These are phyloP conservation scores for Strongylocentrotus purpuratus DNA, from an alignment of 35 echinoderm and acorn worm species.

Conservation along the genomic window DNA sequence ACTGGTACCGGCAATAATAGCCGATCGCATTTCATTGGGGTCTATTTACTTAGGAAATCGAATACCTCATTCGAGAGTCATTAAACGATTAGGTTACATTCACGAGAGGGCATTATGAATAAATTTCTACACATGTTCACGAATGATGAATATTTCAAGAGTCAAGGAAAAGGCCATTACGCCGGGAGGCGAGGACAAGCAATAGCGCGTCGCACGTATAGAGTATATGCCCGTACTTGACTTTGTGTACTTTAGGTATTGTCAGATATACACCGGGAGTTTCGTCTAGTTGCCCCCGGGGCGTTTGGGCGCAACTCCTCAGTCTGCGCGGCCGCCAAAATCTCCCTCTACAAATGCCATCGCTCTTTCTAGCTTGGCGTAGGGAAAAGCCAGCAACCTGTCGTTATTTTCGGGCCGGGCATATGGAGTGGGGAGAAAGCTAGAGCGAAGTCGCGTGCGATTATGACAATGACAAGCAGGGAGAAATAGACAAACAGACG, in stretches of 20 bases:
- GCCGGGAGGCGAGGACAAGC: background rate
- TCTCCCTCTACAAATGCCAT: background rate
- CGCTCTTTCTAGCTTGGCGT: background rate
- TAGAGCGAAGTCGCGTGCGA: background rate
- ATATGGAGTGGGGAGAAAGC: background rate
- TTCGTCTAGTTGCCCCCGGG: background rate
- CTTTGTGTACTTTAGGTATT: conserved; percentile 12
- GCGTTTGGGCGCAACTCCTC: background rate
- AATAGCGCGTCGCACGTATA: background rate
- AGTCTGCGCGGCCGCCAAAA: background rate
- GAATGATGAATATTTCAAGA: background rate
- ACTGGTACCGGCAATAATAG: conserved; percentile 27
- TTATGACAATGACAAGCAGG: background rate
- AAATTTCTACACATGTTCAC: conserved; percentile 32
- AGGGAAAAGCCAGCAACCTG: background rate
- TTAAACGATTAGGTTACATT: conserved; percentile 49
- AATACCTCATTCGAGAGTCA: conserved; percentile 43
- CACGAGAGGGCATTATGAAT: conserved; percentile 36
- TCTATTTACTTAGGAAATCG: conserved; percentile 42
- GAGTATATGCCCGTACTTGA: background rate
- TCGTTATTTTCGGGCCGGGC: background rate
- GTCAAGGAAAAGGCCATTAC: background rate
- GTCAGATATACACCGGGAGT: conserved; percentile 8
- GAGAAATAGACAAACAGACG: background rate
- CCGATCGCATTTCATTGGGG: background rate